Conservation (phyloP, 2,113 vertebrate species). For the Rhipidura dahli region DNA sequence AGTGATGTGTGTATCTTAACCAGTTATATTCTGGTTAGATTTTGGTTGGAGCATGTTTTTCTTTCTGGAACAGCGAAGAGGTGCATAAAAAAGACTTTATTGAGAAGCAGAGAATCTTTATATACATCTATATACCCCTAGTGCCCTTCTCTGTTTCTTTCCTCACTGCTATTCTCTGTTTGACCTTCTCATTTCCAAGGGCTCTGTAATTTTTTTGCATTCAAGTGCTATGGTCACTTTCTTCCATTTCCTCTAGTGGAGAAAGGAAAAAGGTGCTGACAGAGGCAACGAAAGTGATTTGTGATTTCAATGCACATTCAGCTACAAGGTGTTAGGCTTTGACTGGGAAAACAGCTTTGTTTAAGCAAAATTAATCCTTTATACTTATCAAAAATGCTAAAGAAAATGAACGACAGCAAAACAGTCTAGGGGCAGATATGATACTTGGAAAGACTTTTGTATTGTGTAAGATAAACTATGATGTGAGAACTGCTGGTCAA, state of each 20-base stretch:
- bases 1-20: background rate
- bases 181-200: background rate
- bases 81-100: background rate
- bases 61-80: background rate
- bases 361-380: background rate
- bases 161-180: background rate
- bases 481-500: background rate
- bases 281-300: background rate
- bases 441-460: background rate
- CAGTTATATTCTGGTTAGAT: background rate
- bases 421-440: background rate
- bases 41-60: background rate
- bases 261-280: background rate
- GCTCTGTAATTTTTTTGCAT: background rate
- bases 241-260: background rate
- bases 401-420: background rate
- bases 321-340: background rate
- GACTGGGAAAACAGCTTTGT: background rate
- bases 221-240: background rate
- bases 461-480: background rate
- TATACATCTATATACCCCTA: background rate
- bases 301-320: background rate
- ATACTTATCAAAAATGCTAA: background rate
- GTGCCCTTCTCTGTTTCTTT: background rate
- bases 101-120: background rate